These are phyloP conservation scores for Tachina fera DNA, from an alignment of 2,888 invertebrate genomes.

Conservation along the genomic window DNA sequence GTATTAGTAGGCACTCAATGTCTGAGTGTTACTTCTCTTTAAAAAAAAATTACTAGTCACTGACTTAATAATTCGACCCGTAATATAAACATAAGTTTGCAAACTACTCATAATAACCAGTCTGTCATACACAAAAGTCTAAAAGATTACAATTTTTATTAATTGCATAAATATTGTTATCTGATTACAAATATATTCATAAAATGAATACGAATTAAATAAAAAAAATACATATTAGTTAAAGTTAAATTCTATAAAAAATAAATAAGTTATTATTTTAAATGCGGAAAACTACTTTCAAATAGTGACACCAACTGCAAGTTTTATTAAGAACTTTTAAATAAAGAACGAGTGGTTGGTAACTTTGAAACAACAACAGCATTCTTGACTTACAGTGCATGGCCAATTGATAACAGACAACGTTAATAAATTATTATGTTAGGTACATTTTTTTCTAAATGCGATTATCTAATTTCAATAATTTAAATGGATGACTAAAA, in stretches of 20 bases:
- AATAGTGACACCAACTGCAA: constrained; percentile 9
- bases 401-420: not conserved
- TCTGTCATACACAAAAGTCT: too few relatives aligned
- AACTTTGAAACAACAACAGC: constrained; percentile 36
- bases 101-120: not conserved
- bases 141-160: not conserved
- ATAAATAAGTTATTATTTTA: constrained; percentile 19
- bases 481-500: not conserved
- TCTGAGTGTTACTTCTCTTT: too few relatives aligned
- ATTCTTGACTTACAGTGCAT: constrained; percentile 35
- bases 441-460: not conserved
- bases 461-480: not conserved
- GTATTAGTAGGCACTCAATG: too few relatives aligned
- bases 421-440: not conserved
- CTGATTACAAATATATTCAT: not conserved
- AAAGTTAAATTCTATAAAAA: not conserved
- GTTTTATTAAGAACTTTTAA: constrained; percentile 29
- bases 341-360: constrained; percentile 39
- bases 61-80: too few relatives aligned
- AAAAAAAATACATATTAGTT: not conserved
- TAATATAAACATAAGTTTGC: not conserved
- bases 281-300: constrained; percentile 56
- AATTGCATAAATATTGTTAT: too few relatives aligned
- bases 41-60: too few relatives aligned
- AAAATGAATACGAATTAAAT: not conserved